Percentiles rank a stretch among this genome's conserved stretches.
These are phyloP conservation scores for Dioctria linearis DNA, from an alignment of 2,888 invertebrate species.

Conservation along the genomic window DNA sequence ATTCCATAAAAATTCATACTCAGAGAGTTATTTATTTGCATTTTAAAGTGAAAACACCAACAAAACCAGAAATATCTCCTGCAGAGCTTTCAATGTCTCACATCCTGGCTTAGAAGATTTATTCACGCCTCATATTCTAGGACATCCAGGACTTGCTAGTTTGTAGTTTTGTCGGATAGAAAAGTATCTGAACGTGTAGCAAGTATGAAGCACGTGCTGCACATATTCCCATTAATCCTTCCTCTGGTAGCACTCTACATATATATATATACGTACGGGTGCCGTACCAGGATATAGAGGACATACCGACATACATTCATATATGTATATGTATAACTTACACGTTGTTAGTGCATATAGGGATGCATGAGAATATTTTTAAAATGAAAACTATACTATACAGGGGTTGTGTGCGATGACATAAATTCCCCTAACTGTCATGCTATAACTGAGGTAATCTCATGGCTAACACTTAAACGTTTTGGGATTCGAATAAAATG, in stretches of 20 bases:
- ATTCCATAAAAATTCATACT: too few relatives aligned
- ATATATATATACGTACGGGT: too few relatives aligned
- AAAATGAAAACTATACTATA: conserved; percentile 4
- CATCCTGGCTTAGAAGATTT: conserved; percentile 14
- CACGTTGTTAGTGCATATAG: background rate
- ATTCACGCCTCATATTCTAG: conserved; percentile 30
- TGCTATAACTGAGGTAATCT: conserved; percentile 27
- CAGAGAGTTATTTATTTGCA: too few relatives aligned
- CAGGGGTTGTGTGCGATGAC: conserved; percentile 15
- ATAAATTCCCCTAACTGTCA: conserved; percentile 34
- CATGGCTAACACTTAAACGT: conserved; percentile 39
- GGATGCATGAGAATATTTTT: conserved; percentile 12
- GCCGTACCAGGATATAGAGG: too few relatives aligned
- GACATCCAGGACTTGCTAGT: background rate
- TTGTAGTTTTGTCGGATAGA: conserved; percentile 7
- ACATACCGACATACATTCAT: too few relatives aligned
- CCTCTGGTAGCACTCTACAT: background rate
- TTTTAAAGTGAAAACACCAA: too few relatives aligned
- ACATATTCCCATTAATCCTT: conserved; percentile 16
- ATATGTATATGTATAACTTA: too few relatives aligned
- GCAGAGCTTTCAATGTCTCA: conserved; percentile 10
- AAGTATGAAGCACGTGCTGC: conserved; percentile 16
- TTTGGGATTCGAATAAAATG: conserved; percentile 31
- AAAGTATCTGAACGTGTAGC: background rate
- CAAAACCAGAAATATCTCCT: background rate